Evolutionary conservation across 2,888 invertebrate genomes (phyloP), one percentile per base, ranked within the genome.

Genomic region (Actias luna): DNA sequence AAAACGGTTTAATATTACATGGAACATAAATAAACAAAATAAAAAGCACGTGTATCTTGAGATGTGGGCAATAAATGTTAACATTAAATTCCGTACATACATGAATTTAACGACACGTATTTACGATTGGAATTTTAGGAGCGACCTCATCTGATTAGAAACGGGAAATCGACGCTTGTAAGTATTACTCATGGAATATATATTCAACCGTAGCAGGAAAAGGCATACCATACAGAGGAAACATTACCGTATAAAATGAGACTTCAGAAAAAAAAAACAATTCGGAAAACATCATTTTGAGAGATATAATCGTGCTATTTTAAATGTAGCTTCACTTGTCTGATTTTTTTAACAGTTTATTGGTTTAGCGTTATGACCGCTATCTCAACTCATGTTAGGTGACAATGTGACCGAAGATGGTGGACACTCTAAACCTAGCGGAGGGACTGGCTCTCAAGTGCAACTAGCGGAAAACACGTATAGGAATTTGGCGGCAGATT

Each of bases 61-160:
- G 25, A 50, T 22, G 14, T 50, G 22, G 46, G 22, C 12, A 50
- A 50, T 50, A 50, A 50, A 2, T 25, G 46, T 50, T 50, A 25
- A 50, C 22, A 50, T 50, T 25, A 22, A 50, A 25, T 50, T 50
- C 46, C 29, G 55, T 55, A 29, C 55, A 16, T 55, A 55, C 55
- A 29, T 29, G 55, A 29, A 55, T 29, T 29, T 55, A 55, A 55
- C 55, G 29, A 55, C 55, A 55, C 55, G 55, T 55, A 55, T 55
- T 55, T n/a, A 55, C 55, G 55, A 55, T 55, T 29, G 55, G 55
- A 55, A 55, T 55, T 55, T 55, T 29, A 29, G 29, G 29, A 29
- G 29, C 55, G 18, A 29, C 55, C 29, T 55, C 55, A 55, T 55
- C 29, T 55, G 55, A 55, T 55, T 55, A 55, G 29, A 55, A 55